A percentile compares a stretch with the other conserved stretches of the same genome.
Evolutionary conservation across 2,113 vertebrate genomes (phyloP).

Genomic region (Oncorhynchus masou): DNA sequence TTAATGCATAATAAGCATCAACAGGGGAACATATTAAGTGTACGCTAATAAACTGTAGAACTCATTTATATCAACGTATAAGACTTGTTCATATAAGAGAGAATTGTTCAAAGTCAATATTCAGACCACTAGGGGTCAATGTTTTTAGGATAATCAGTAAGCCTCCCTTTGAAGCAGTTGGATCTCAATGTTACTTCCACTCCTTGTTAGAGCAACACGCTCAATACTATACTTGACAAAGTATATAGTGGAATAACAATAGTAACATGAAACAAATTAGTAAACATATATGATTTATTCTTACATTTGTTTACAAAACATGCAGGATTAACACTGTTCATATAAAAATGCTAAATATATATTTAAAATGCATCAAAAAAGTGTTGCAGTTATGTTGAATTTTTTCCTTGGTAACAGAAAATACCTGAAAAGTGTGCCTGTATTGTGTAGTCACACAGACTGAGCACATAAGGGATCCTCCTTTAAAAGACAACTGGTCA

Average conservation of each 20-base stretch:
- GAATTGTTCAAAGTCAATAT: no score
- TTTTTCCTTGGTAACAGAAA: constrained; percentile 6
- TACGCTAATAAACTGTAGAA: no score
- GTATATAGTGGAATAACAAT: neutral
- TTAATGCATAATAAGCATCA: no score
- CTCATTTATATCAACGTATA: no score
- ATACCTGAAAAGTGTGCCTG: neutral
- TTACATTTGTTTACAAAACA: constrained; percentile 41
- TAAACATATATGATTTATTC: constrained; percentile 2
- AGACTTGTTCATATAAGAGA: no score
- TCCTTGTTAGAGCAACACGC: no score
- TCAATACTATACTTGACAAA: no score
- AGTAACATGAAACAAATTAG: constrained; percentile 1
- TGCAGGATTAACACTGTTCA: constrained; percentile 22
- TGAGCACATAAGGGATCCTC: neutral
- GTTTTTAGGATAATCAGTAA: no score
- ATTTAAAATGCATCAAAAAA: constrained; percentile 24
- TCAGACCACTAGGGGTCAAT: no score
- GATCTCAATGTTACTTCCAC: no score
- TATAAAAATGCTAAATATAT: constrained; percentile 51
- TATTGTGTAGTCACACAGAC: constrained; percentile 15
- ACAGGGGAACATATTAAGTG: no score
- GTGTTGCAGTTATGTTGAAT: neutral
- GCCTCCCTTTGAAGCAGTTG: no score
- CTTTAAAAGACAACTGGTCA: neutral